These are phyloP conservation scores for Gnathonemus longibarbis DNA, from an alignment of 2,113 vertebrate genomes.

Conservation along the genomic window DNA sequence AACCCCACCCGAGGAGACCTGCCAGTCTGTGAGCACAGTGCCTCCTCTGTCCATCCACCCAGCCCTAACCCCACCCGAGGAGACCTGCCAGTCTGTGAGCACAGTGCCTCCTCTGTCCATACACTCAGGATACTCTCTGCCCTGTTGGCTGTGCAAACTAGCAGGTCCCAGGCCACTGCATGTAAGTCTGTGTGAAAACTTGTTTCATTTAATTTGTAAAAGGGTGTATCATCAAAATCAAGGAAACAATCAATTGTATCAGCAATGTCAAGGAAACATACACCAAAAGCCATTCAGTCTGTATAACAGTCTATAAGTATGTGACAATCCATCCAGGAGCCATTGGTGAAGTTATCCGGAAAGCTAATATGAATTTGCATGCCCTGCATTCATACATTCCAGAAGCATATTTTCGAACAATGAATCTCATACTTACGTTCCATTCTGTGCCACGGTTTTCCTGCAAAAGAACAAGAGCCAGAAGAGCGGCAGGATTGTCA, in stretches of 20 bases:
- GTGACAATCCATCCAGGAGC: background rate
- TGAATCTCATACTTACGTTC: background rate
- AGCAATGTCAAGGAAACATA: background rate
- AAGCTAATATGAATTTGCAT: background rate
- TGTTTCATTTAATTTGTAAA: background rate
- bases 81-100: too few species aligned
- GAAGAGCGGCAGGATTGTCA: background rate
- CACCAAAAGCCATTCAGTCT: background rate
- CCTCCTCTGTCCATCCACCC: too few species aligned
- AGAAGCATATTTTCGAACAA: background rate
- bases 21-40: too few species aligned
- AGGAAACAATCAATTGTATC: background rate
- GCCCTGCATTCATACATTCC: background rate
- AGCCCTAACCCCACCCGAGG: too few species aligned
- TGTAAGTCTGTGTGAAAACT: too few species aligned
- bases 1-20: too few species aligned
- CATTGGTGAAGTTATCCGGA: background rate
- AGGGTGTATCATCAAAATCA: background rate
- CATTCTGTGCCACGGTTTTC: background rate
- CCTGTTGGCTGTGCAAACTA: too few species aligned
- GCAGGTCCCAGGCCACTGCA: too few species aligned
- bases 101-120: too few species aligned
- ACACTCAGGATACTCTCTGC: background rate
- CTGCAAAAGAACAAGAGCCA: background rate
- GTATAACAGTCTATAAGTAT: background rate